Conservation (phyloP, 2,888 invertebrate genomes). For the Sesamia inferens region DNA sequence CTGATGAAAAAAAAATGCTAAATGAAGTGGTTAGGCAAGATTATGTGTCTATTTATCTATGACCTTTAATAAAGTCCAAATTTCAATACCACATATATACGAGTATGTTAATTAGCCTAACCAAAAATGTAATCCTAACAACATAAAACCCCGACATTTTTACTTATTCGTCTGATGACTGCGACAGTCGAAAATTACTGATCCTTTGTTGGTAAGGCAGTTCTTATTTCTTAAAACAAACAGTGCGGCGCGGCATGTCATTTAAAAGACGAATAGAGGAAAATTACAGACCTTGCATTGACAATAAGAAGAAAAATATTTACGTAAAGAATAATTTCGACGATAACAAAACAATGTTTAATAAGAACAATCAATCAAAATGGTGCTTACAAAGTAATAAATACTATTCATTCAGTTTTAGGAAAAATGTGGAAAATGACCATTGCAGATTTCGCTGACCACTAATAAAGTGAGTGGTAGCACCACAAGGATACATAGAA, state of each 20-base stretch:
- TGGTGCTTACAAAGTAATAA: not conserved
- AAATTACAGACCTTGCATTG: constrained; percentile 34
- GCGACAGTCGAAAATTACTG: constrained; percentile 1
- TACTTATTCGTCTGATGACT: not conserved
- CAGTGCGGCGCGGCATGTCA: not conserved
- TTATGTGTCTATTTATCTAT: not conserved
- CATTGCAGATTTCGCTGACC: not conserved
- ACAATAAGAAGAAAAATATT: constrained; percentile 29
- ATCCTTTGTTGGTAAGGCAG: constrained; percentile 6
- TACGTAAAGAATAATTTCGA: constrained; percentile 21
- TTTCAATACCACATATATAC: not conserved
- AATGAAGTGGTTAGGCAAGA: not conserved
- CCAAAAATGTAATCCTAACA: not conserved
- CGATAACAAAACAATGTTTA: constrained; percentile 20
- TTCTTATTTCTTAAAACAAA: constrained; percentile 3
- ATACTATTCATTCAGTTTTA: not conserved
- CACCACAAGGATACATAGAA: not conserved
- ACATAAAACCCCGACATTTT: not conserved
- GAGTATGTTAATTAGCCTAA: not conserved
- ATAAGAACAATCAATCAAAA: constrained; percentile 13
- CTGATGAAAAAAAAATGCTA: not conserved
- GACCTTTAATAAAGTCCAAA: constrained; percentile 4
- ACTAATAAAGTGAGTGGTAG: not conserved
- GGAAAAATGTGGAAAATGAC: constrained; percentile 7
- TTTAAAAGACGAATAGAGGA: constrained; percentile 29